Conservation (phyloP, 2,113 vertebrate genomes). For the Pterophyllum scalare region DNA sequence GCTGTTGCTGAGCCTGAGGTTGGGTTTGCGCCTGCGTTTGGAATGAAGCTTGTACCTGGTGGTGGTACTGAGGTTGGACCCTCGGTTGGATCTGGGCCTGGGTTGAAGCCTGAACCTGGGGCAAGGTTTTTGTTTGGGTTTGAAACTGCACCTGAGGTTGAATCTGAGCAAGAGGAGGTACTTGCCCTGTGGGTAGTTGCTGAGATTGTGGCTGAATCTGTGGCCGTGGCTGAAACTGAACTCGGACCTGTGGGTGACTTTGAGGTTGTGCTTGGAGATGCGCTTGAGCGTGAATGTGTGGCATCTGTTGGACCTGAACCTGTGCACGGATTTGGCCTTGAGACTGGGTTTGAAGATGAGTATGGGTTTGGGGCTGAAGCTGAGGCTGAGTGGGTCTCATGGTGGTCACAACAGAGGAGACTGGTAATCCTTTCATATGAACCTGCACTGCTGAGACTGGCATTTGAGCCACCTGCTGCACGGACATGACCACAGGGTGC, state of each 20-base stretch:
- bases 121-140: slow-evolving; percentile 31
- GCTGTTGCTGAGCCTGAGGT: slow-evolving; percentile 73
- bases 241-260: slow-evolving; percentile 72
- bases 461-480: slow-evolving; percentile 68
- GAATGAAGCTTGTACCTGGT: slow-evolving; percentile 63
- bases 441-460: slow-evolving; percentile 76
- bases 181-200: slow-evolving; percentile 45
- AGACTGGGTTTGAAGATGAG: slow-evolving; percentile 39
- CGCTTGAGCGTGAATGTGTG: slow-evolving; percentile 51
- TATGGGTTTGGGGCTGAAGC: slow-evolving; percentile 46
- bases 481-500: slow-evolving; percentile 37
- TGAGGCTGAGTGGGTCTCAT: slow-evolving; percentile 62
- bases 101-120: slow-evolving; percentile 38
- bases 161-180: slow-evolving; percentile 62
- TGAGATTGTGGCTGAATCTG: slow-evolving; percentile 74
- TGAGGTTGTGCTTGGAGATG: slow-evolving; percentile 59
- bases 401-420: slow-evolving; percentile 63
- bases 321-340: slow-evolving; percentile 63
- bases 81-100: slow-evolving; percentile 58
- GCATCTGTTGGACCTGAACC: slow-evolving; percentile 69
- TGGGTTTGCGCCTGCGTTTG: slow-evolving; percentile 57
- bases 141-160: slow-evolving; percentile 69
- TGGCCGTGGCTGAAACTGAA: slow-evolving; percentile 77
- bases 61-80: slow-evolving; percentile 65
- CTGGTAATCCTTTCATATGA: slow-evolving; percentile 66